Conservation (phyloP, 2,888 invertebrate genomes). For the Sarcophaga variegata region DNA sequence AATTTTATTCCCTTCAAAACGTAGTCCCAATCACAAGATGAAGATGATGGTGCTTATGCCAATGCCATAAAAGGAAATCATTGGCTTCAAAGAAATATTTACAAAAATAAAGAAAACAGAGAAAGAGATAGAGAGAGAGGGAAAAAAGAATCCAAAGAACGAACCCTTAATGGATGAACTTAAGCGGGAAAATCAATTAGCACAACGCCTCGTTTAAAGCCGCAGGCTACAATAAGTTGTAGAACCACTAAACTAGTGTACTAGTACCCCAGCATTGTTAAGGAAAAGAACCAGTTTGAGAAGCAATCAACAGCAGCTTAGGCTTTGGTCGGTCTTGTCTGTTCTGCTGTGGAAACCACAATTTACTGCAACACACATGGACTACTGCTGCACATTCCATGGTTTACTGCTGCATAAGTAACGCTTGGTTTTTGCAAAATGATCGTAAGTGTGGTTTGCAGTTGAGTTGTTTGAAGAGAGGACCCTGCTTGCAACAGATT, state of each 20-base stretch:
- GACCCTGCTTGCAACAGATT: slow-evolving; percentile 2
- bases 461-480: background rate
- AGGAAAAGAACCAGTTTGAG: background rate
- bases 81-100: background rate
- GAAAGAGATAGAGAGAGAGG: background rate
- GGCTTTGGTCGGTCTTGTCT: background rate
- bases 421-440: slow-evolving; percentile 22
- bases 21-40: background rate
- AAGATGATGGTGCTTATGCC: background rate
- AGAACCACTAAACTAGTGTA: slow-evolving; percentile 20
- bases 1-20: background rate
- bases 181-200: slow-evolving; percentile 68
- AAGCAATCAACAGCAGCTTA: background rate
- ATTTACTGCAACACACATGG: slow-evolving; percentile 24
- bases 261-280: too few species aligned
- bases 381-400: background rate
- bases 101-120: background rate
- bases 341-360: slow-evolving; percentile 42
- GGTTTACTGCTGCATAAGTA: too few species aligned
- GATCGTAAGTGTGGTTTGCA: slow-evolving; percentile 45
- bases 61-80: too few species aligned
- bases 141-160: background rate
- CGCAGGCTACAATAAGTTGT: slow-evolving; percentile 56
- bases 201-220: slow-evolving; percentile 64
- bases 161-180: slow-evolving; percentile 56